Percentiles rank a stretch among this genome's conserved stretches.
Conservation (phyloP, 2,888 invertebrate species). For the Drosophila algonquin region DNA sequence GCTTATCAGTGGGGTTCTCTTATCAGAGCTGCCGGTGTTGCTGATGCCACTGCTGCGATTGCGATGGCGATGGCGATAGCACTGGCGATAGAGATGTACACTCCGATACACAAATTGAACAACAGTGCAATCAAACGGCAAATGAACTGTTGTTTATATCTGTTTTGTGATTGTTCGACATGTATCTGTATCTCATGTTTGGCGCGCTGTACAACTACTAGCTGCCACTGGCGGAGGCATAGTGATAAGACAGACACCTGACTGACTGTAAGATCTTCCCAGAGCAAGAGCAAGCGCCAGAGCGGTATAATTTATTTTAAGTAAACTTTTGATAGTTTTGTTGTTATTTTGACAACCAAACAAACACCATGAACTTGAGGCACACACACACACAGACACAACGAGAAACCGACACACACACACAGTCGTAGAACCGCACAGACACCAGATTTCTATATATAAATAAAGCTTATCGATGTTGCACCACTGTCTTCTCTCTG, state of each 20-base stretch:
- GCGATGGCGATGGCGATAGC: slow-evolving; percentile 3
- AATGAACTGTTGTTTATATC: slow-evolving; percentile 34
- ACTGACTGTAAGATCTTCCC: slow-evolving; percentile 35
- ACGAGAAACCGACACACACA: neutral
- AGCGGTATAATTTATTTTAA: slow-evolving; percentile 1
- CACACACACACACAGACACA: slow-evolving; percentile 9
- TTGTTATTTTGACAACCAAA: slow-evolving; percentile 67
- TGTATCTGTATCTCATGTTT: slow-evolving; percentile 38
- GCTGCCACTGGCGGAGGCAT: neutral
- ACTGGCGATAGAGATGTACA: slow-evolving; percentile 3
- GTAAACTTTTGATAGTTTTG: slow-evolving; percentile 14
- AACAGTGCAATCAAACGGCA: slow-evolving; percentile 58
- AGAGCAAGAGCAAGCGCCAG: slow-evolving; percentile 12
- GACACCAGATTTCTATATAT: slow-evolving; percentile 19
- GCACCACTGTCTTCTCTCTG: slow-evolving; percentile 18
- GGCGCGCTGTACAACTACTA: slow-evolving; percentile 47
- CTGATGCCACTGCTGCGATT: slow-evolving; percentile 26
- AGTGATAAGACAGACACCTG: slow-evolving; percentile 5
- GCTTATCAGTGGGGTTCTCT: slow-evolving; percentile 33
- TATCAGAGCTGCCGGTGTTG: slow-evolving; percentile 35
- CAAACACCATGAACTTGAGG: slow-evolving; percentile 69
- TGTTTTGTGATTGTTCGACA: slow-evolving; percentile 55
- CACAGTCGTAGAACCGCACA: slow-evolving; percentile 19
- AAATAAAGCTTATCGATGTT: slow-evolving; percentile 34
- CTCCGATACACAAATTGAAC: slow-evolving; percentile 60